Evolutionary conservation across 2,113 vertebrate genomes (phyloP).

Genomic region (Cololabis saira): DNA sequence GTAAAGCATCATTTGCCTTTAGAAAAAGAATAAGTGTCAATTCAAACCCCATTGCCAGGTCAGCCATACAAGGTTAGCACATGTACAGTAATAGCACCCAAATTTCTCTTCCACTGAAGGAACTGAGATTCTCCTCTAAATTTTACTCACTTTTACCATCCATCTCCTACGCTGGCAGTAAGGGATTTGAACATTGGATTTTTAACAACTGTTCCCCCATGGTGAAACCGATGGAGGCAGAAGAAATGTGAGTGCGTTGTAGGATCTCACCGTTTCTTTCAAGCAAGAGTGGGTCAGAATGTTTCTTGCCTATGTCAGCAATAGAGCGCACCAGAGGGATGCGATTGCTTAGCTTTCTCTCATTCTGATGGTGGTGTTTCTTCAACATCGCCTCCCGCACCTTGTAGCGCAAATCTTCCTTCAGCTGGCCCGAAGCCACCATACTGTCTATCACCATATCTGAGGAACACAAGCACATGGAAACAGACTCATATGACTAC

Average conservation of each 20-base stretch:
- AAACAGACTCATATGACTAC: too few relatives aligned
- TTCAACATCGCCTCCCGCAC: constrained; percentile 93
- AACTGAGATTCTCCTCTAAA: constrained; percentile 29
- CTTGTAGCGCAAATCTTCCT: constrained; percentile 86
- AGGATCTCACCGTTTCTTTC: constrained; percentile 93
- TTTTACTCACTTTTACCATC: constrained; percentile 72
- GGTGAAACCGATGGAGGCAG: constrained; percentile 43
- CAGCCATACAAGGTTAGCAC: constrained; percentile 65
- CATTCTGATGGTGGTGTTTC: constrained; percentile 95
- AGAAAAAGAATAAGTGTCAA: constrained; percentile 33
- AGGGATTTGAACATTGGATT: constrained; percentile 62
- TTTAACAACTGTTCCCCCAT: constrained; percentile 54
- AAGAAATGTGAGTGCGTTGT: constrained; percentile 70
- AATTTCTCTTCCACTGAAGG: constrained; percentile 68
- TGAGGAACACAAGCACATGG: constrained; percentile 54
- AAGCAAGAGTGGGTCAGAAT: constrained; percentile 97
- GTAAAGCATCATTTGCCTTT: constrained; percentile 32
- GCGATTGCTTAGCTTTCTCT: constrained; percentile 93
- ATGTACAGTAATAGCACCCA: constrained; percentile 65
- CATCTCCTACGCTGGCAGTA: constrained; percentile 67
- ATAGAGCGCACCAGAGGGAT: constrained; percentile 95
- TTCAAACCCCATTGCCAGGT: constrained; percentile 66
- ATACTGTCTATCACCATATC: constrained; percentile 96
- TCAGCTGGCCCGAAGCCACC: constrained; percentile 91
- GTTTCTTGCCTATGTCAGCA: constrained; percentile 99